Conservation (phyloP, 37 sponge, comb jelly and placozoan genomes). For the Theonella swinhoei region DNA sequence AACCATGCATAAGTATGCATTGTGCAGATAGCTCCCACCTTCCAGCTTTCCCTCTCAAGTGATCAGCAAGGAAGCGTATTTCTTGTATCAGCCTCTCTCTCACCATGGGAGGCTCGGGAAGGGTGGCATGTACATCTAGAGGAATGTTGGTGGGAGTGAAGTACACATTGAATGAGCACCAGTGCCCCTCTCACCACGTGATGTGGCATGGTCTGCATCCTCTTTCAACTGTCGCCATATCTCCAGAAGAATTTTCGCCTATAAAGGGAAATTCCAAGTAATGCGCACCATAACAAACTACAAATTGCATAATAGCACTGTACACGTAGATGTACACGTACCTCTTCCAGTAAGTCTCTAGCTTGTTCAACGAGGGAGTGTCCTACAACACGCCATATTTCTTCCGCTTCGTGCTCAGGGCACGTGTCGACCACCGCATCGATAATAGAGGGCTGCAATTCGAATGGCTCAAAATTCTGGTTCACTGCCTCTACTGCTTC, state of each 20-base stretch:
- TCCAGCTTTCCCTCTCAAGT: slow-evolving; percentile 23
- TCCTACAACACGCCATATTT: slow-evolving; percentile 60
- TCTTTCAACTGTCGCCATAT: slow-evolving; percentile 55
- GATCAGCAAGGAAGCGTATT: slow-evolving; percentile 59
- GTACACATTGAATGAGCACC: neutral
- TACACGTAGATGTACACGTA: slow-evolving; percentile 6
- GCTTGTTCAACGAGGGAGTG: slow-evolving; percentile 67
- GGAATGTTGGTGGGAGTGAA: neutral
- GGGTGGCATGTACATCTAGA: neutral
- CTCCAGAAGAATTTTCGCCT: slow-evolving; percentile 57
- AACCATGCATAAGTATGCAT: neutral
- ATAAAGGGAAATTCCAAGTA: slow-evolving; percentile 3
- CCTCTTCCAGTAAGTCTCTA: slow-evolving; percentile 68
- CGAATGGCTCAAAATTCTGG: slow-evolving; percentile 29
- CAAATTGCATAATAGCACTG: neutral
- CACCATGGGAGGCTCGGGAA: slow-evolving; percentile 69
- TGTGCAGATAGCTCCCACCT: neutral
- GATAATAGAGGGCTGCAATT: slow-evolving; percentile 45
- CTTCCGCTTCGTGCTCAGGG: slow-evolving; percentile 50
- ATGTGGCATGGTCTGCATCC: slow-evolving; percentile 24
- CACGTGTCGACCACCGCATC: slow-evolving; percentile 28
- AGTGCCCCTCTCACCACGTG: neutral
- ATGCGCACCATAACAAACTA: neutral
- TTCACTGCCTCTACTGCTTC: neutral
- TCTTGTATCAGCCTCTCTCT: slow-evolving; percentile 70